Conservation (phyloP, 2,888 invertebrate genomes). For the Steinernema carpocapsae region DNA sequence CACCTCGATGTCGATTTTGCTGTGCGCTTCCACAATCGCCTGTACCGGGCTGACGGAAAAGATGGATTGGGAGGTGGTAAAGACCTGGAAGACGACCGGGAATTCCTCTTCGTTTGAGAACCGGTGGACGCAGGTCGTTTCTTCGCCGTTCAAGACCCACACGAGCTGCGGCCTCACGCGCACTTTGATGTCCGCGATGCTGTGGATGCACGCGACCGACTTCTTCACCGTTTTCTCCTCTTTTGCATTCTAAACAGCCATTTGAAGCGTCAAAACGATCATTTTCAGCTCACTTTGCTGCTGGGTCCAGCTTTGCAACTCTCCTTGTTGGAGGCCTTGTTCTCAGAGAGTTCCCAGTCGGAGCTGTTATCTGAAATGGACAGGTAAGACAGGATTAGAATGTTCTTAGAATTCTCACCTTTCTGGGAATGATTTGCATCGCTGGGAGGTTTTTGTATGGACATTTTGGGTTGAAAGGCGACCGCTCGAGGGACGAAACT, state of each 20-base stretch:
- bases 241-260: too few relatives aligned
- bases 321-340: background rate
- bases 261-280: too few relatives aligned
- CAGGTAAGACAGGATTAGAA: too few relatives aligned
- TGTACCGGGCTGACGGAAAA: background rate
- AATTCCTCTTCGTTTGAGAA: background rate
- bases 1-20: background rate
- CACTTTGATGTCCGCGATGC: background rate
- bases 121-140: background rate
- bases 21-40: background rate
- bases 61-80: background rate
- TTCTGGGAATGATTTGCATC: background rate
- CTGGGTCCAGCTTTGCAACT: background rate
- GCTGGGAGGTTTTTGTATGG: too few relatives aligned
- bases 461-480: too few relatives aligned
- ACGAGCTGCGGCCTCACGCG: conserved; percentile 21
- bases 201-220: background rate
- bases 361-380: background rate
- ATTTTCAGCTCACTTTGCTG: background rate
- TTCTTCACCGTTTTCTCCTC: too few relatives aligned
- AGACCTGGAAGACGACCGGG: conserved; percentile 1
- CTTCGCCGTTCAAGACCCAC: conserved; percentile 3
- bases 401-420: background rate
- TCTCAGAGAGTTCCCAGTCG: conserved; percentile 13
- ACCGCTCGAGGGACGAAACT: too few relatives aligned